Evolutionary conservation across 1,140 invertebrate genomes (phyloP).

Genomic region (Pteromalus puparum): DNA sequence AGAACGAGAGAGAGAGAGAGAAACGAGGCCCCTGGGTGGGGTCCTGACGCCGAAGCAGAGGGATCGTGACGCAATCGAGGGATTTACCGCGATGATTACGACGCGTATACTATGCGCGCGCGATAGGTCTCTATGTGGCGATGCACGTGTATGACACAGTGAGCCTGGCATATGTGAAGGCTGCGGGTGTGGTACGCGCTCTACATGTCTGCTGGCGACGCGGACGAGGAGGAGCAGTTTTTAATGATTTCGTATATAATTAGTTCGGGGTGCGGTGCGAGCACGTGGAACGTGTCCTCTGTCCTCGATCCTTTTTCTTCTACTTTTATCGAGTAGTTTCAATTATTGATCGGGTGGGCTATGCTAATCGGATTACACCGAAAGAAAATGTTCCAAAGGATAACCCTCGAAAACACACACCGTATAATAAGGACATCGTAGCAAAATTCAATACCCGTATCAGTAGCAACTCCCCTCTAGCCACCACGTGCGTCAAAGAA

Average conservation of each 20-base stretch:
- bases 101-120: background rate
- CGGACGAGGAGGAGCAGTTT: background rate
- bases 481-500: background rate
- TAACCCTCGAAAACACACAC: no score
- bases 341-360: no score
- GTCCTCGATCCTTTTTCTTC: no score
- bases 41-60: slow-evolving; percentile 5
- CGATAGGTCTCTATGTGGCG: background rate
- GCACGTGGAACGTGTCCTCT: no score
- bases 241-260: no score
- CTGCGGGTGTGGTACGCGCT: slow-evolving; percentile 4
- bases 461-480: background rate
- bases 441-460: background rate
- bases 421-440: no score
- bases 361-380: no score
- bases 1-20: background rate
- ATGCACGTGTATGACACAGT: slow-evolving; percentile 7
- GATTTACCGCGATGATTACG: slow-evolving; percentile 34
- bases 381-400: no score
- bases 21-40: slow-evolving; percentile 44
- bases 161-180: background rate
- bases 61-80: slow-evolving; percentile 36
- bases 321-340: no score
- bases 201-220: background rate
- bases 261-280: no score